Base-by-base conservation (phyloP, 2,113 vertebrate genomes). In the Melanotaenia duboulayi region DNA sequence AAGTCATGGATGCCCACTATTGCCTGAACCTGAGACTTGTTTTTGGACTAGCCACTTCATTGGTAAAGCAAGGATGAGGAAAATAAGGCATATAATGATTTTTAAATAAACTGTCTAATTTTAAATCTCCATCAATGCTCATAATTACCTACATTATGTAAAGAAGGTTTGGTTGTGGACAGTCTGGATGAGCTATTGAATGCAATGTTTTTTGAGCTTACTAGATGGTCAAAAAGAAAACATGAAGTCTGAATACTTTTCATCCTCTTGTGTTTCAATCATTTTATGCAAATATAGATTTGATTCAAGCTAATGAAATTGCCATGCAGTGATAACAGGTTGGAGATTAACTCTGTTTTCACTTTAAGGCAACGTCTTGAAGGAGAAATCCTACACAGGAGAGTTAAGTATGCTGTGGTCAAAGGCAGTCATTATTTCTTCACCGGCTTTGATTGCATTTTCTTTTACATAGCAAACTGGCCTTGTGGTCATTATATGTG, bases 401-500 rank as follows among this genome's bases (percentile, higher is more conserved):
- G 65, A 4, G 0, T 73, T 84, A 76, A 81, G 68, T 76, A 62
- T 22, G 23, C 56, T 84, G 71, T 12, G 71, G 83, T 82, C 63
- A 78, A 63, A 69, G 22, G 46, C 23, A 3, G 58, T 78, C 50
- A 66, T 83, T 84, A 77, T 84, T 79, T 35, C 54, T 85, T 61
- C 63, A 51, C 74, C 23, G 70, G 58, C 32, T 85, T 68, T 67
- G 42, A 83, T 37, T 67, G 69, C 16, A 57, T 4, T 55, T 59
- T 44, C 58, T 59, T 63, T 49, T 51, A 72, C 62, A 66, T 72
- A 56, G 63, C 16, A 40, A 50, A 67, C 68, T 57, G 66, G 63
- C 81, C 80, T 89, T 87, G 84, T 67, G 83, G 83, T 80, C 71
- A 82, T 85, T 84, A 60, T 71, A 84, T 32, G 71, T 70, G 63